phyloP scores from a whole-genome alignment of 1,140 invertebrate genomes.

The Neodiprion virginianus region DNA sequence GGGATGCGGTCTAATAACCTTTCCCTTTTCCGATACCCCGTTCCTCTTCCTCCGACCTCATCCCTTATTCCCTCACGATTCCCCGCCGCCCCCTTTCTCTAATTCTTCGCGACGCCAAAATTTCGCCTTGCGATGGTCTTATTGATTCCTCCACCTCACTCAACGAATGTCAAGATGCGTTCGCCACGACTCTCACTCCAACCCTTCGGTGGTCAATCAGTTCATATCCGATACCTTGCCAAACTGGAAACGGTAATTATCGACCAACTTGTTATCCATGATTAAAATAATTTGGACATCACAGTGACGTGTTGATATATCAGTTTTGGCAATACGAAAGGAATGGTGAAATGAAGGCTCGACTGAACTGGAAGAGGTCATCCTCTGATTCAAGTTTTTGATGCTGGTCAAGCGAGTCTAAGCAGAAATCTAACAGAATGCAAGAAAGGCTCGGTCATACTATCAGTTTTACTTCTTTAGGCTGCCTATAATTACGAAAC shows the following conservation, averaged over 20 bases:
- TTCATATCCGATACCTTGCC: neutral
- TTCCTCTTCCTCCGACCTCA: slow-evolving; percentile 14
- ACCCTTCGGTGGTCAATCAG: no score
- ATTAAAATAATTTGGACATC: neutral
- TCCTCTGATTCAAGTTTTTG: no score
- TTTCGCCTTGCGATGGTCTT: neutral
- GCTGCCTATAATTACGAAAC: no score
- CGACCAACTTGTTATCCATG: neutral
- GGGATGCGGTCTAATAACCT: slow-evolving; percentile 27
- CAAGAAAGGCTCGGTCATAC: no score
- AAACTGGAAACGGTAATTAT: neutral
- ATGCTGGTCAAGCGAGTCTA: no score
- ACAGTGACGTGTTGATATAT: no score
- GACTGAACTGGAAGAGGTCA: no score
- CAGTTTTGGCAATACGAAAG: no score
- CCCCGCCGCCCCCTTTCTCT: neutral
- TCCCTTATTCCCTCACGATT: neutral
- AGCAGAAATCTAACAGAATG: no score
- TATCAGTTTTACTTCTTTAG: no score
- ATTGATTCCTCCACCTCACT: neutral
- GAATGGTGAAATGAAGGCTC: no score
- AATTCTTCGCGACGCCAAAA: neutral
- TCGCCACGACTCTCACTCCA: neutral
- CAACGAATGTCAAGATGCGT: neutral
- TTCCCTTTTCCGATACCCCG: slow-evolving; percentile 28